Conservation (phyloP, 1,140 invertebrate genomes). For the Penaeus japonicus region DNA sequence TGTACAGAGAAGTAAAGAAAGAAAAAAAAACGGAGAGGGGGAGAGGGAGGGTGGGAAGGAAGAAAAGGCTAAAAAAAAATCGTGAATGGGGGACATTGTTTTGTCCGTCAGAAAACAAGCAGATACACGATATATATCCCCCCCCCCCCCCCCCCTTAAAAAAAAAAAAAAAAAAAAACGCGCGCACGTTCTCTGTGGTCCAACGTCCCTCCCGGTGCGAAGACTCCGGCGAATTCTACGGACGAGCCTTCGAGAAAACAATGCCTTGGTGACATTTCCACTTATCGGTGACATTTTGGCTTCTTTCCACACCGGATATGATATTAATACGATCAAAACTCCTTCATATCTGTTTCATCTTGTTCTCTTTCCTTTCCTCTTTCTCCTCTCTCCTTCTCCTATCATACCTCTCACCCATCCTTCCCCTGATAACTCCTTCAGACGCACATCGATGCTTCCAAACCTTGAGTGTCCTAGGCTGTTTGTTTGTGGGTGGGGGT, state of each 20-base stretch:
- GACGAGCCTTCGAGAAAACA: background rate
- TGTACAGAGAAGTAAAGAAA: background rate
- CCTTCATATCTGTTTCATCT: no score
- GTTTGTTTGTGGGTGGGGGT: no score
- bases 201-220: no score
- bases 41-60: background rate
- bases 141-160: no score
- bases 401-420: no score
- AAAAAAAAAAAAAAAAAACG: background rate
- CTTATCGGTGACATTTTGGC: background rate
- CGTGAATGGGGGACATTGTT: background rate
- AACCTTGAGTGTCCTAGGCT: no score
- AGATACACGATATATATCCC: background rate
- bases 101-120: background rate
- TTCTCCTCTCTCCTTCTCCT: no score
- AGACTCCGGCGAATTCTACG: no score
- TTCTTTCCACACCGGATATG: background rate
- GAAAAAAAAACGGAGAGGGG: background rate
- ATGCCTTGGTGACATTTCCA: background rate
- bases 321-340: conserved; percentile 7
- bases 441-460: no score
- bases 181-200: no score
- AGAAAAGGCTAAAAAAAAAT: background rate
- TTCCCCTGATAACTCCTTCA: no score
- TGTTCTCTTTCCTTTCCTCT: no score